A percentile compares a stretch with the other conserved stretches of the same genome.
phyloP scores from a whole-genome alignment of 2,797 vertebrate genomes.

The Sylvia borin region DNA sequence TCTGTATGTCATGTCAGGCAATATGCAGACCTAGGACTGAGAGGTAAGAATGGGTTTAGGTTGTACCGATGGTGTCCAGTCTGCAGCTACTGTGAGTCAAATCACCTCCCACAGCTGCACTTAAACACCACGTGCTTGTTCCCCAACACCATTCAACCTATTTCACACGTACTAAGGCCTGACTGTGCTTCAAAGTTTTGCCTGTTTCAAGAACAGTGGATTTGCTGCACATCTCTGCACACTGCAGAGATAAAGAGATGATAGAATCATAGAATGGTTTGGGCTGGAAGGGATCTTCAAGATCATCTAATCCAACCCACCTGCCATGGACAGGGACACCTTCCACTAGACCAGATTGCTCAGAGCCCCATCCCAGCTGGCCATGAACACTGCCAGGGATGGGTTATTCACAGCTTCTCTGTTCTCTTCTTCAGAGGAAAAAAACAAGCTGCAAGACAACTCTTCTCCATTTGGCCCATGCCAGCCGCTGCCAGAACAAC shows the following conservation, averaged over 20 bases:
- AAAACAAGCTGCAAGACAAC: background rate
- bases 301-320: background rate
- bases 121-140: background rate
- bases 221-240: background rate
- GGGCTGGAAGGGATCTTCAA: background rate
- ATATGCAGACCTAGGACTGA: background rate
- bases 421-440: background rate
- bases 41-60: background rate
- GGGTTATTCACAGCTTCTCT: background rate
- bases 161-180: background rate
- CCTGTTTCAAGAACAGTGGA: background rate
- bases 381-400: background rate
- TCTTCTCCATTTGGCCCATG: background rate
- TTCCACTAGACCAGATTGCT: background rate
- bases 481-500: background rate
- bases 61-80: background rate
- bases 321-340: background rate
- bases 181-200: background rate
- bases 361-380: background rate
- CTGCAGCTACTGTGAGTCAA: background rate
- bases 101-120: background rate
- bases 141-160: too few species aligned
- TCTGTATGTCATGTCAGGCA: background rate
- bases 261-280: background rate
- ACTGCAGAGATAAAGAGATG: background rate